A percentile compares a stretch with the other conserved stretches of the same genome.
Conservation (phyloP, 2,113 vertebrate genomes). For the mouse (Mus musculus) region GRCm39 chr12:71831001-71831500, state of each 20-base stretch:
- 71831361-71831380: neutral
- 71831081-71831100: no score
- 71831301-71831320: constrained; percentile 39
- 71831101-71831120: neutral
- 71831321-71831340: constrained; percentile 36
- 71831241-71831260: neutral
- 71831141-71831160: neutral
- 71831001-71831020: constrained; percentile 65
- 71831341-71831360: constrained; percentile 19
- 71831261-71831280: neutral
- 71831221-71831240: neutral
- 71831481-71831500: neutral
- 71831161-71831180: constrained; percentile 26
- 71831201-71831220: neutral
- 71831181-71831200: neutral
- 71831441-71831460: neutral
- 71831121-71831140: constrained; percentile 63
- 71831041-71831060: no score
- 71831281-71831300: neutral
- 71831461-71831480: neutral
- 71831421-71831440: neutral
- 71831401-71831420: neutral
- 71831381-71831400: neutral
- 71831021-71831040: constrained; percentile 59
- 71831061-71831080: no score